Base-by-base conservation (phyloP, 2,888 invertebrate genomes). In the Diaphora mendica region DNA sequence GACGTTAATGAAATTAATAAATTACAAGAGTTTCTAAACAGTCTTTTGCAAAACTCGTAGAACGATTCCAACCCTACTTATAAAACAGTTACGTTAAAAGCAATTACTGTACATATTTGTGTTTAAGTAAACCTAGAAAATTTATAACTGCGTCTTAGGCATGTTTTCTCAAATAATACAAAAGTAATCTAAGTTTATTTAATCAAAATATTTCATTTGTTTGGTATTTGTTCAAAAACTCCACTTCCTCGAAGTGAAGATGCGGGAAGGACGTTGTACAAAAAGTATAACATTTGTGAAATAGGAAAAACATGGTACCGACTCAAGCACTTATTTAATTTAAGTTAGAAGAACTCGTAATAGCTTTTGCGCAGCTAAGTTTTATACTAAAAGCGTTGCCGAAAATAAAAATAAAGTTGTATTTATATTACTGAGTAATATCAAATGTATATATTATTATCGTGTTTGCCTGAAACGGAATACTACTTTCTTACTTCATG, bases 341-440 rank as follows among this genome's bases (percentile, higher is more conserved):
- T 80, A 85, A 85, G 79, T 84, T 82, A 59, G 66, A 68, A 35
- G 75, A 83, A 84, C 82, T 84, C 62, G 75, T 85, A 77, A 82
- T 83, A 81, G 76, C 75, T 79, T 82, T 75, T 73, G 64, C 71
- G 74, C 65, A 51, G 62, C 69, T 64, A 77, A 76, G 76, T 79
- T 79, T 76, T 72, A 74, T 78, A 75, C 74, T 17, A 42, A 65
- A 48, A 75, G 26, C 69, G 59, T 70, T 71, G 66, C 44, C 68
- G 68, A 77, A 78, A 80, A 77, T 72, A 78, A 77, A 82, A 80
- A 69, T 42, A 62, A 84, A 75, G 68, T 82, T 83, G 9, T 73
- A 48, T 80, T 84, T 77, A 78, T 68, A 81, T 77, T 79, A 72
- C 70, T n/a, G 71, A 39, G 55, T 75, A 73, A 79, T 82, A 81